Evolutionary conservation across 2,888 invertebrate species (phyloP), one percentile per base, ranked within the genome.

Genomic region (Schrankia costaestrigalis): DNA sequence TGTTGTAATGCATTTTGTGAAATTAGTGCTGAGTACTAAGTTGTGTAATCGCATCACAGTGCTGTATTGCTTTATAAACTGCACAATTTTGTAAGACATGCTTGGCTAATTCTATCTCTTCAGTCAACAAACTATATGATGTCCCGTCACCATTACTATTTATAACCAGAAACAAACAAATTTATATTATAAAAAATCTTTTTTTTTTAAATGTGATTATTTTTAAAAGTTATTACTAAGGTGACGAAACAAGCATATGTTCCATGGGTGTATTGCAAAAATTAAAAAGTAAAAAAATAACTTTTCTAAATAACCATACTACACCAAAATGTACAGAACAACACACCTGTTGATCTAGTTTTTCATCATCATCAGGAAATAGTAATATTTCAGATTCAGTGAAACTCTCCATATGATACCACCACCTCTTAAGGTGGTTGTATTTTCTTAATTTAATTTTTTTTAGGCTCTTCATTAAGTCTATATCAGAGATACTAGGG

Each of bases 401-500:
- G 74, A 89, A 92, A 78, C 90, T 91, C 74, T 81, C 71, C 74
- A 92, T 89, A 76, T 91, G 90, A 71, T 79, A 70, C 73, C 85
- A 89, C 92, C 92, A 92, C 73, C 91, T 85, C 63, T 76, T 81
- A 48, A 92, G 65, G 64, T 90, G 70, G 33, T 68, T 68, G 67
- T 81, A 89, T 46, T 75, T 76, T 31, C 69, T 56, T 40, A 86
- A 70, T 56, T 79, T 72, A 52, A 71, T 56, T 35, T 71, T 52
- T 26, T 46, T 60, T 60, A 81, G 65, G 28, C 48, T 61, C 55
- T 66, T 84, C 57, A 70, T 72, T 50, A 80, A 35, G 33, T 84
- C 70, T 45, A 75, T 62, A 70, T 92, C 91, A 66, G 75, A 73
- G 54, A 70, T 76, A 56, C 89, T 86, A 14, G 91, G 91, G 31